These are phyloP conservation scores for Tapirus indicus DNA, from an alignment of 2,797 vertebrate genomes.

Conservation along the genomic window DNA sequence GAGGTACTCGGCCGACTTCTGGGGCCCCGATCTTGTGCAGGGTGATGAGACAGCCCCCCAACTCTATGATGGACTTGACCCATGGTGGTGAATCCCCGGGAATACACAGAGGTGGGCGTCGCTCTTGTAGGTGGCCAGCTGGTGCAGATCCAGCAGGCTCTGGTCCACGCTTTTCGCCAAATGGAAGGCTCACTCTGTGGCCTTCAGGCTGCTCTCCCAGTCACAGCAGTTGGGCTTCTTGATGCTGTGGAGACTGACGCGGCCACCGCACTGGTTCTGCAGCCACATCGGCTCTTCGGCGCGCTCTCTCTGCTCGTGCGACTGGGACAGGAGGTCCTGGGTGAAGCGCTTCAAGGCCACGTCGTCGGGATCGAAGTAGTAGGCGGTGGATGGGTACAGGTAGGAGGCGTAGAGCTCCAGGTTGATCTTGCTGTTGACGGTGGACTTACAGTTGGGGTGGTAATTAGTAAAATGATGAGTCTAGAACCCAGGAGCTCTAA, in stretches of 20 bases:
- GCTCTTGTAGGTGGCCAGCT: background rate
- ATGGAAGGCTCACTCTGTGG: background rate
- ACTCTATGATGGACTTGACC: background rate
- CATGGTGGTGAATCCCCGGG: background rate
- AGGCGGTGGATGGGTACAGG: background rate
- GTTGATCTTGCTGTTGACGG: background rate
- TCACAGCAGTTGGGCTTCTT: accelerated
- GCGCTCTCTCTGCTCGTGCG: accelerated
- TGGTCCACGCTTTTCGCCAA: background rate
- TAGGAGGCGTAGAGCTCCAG: background rate
- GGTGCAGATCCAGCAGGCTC: background rate
- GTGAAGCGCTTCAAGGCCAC: background rate
- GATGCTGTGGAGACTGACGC: accelerated
- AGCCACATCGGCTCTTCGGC: background rate
- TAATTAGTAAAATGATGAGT: background rate
- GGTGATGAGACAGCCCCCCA: background rate
- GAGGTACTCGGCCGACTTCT: accelerated
- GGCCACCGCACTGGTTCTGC: background rate
- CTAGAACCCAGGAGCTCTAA: background rate
- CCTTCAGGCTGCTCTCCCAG: background rate
- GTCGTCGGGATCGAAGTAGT: accelerated
- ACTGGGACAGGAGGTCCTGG: background rate
- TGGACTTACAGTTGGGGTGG: background rate
- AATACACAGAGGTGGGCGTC: background rate
- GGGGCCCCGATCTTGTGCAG: background rate